A percentile compares a stretch with the other conserved stretches of the same genome.
These are phyloP conservation scores for Agapornis canus DNA, from an alignment of 2,797 vertebrate genomes.

Conservation along the genomic window DNA sequence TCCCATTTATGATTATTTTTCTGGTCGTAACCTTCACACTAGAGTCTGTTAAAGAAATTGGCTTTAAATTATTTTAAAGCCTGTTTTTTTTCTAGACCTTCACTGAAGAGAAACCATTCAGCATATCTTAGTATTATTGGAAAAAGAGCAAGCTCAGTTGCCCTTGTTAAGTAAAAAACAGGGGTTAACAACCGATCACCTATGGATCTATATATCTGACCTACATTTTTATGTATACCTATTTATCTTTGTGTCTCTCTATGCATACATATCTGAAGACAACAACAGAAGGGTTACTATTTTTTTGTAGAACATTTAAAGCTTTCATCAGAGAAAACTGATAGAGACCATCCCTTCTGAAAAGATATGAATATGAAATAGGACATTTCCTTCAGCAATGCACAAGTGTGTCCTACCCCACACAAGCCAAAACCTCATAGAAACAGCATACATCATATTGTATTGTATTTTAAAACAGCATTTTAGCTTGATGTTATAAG, in stretches of 20 bases:
- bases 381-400: background rate
- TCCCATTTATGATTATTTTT: background rate
- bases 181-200: background rate
- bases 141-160: background rate
- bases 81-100: background rate
- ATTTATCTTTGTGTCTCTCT: slow-evolving; percentile 28
- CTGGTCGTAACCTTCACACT: background rate
- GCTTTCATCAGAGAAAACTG: background rate
- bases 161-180: background rate
- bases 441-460: slow-evolving; percentile 32
- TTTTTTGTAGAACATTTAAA: background rate
- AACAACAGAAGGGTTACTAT: background rate
- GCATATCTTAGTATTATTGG: background rate
- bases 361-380: background rate
- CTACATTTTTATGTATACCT: slow-evolving; percentile 23
- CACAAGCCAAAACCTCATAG: background rate
- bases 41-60: background rate
- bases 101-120: background rate
- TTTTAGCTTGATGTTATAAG: slow-evolving; percentile 65
- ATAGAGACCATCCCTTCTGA: background rate
- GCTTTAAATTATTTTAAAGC: background rate
- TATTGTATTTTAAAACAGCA: slow-evolving; percentile 66
- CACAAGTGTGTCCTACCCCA: background rate
- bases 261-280: background rate
- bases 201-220: background rate